phyloP scores from a whole-genome alignment of 2,797 vertebrate genomes.

The Odontamblyopus rebecca region DNA sequence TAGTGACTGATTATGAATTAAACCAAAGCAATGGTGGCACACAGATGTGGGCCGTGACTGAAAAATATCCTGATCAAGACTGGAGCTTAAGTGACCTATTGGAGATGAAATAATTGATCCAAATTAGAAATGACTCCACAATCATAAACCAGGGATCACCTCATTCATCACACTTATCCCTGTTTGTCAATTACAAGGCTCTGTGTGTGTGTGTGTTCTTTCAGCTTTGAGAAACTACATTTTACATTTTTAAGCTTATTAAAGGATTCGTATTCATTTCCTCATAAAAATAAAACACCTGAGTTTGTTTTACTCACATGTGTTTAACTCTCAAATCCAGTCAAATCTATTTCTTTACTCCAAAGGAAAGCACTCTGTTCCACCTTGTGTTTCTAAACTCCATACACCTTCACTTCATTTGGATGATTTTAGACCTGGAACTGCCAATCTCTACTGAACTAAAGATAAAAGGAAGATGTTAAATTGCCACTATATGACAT shows the following conservation, averaged over 20 bases:
- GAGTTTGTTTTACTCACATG: too few relatives aligned
- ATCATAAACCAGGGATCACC: conserved; percentile 11
- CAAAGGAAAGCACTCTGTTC: too few relatives aligned
- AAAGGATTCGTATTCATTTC: too few relatives aligned
- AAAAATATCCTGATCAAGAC: conserved; percentile 25
- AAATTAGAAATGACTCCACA: conserved; percentile 17
- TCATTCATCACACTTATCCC: conserved; percentile 2
- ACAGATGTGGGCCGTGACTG: conserved; percentile 32
- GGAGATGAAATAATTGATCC: conserved; percentile 34
- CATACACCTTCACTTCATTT: too few relatives aligned
- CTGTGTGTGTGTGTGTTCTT: background rate
- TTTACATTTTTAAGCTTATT: background rate
- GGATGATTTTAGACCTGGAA: too few relatives aligned
- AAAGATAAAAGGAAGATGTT: too few relatives aligned
- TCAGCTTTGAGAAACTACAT: background rate
- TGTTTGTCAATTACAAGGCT: background rate
- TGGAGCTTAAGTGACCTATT: conserved; percentile 20
- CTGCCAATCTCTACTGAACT: too few relatives aligned
- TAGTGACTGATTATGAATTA: conserved; percentile 28
- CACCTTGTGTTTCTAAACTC: too few relatives aligned
- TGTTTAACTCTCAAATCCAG: too few relatives aligned
- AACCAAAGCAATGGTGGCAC: conserved; percentile 7
- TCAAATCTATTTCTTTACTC: too few relatives aligned
- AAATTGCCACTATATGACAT: too few relatives aligned
- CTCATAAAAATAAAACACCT: too few relatives aligned